Conservation (phyloP, 2,888 invertebrate genomes). For the Macropis europaea region DNA sequence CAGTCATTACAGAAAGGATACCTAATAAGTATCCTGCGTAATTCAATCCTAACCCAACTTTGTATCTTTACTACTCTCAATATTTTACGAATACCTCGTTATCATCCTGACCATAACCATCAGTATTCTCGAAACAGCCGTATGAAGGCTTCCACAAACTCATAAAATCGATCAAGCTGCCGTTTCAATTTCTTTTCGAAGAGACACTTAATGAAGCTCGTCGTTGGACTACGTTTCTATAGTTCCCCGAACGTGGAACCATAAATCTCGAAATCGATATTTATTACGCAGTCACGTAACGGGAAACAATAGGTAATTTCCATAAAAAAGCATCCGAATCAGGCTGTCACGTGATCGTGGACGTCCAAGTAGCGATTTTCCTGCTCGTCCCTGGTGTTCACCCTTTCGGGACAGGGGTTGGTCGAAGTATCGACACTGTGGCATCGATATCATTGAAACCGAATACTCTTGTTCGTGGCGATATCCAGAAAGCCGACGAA, state of each 20-base stretch:
- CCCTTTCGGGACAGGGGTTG: conserved; percentile 34
- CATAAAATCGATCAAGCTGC: too few species aligned
- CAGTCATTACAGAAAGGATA: too few species aligned
- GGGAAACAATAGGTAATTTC: neutral
- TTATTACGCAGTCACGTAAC: conserved; percentile 1
- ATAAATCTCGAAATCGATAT: neutral
- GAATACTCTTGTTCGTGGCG: conserved; percentile 62
- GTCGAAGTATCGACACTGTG: conserved; percentile 53
- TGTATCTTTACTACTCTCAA: too few species aligned
- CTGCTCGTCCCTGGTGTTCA: neutral
- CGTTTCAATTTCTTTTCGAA: too few species aligned
- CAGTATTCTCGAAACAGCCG: too few species aligned
- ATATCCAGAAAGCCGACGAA: conserved; percentile 54
- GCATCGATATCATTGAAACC: conserved; percentile 69
- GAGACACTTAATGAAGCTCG: too few species aligned
- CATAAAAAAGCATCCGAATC: neutral
- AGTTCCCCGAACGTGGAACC: too few species aligned
- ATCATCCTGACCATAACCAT: too few species aligned
- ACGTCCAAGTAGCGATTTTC: conserved; percentile 2
- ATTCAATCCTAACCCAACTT: too few species aligned
- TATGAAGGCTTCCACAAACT: too few species aligned
- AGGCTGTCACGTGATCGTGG: neutral
- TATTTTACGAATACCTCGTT: too few species aligned
- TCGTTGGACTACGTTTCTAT: neutral
- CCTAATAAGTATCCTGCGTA: too few species aligned